A percentile compares a stretch with the other conserved stretches of the same genome.
Evolutionary conservation across 1,140 invertebrate species (phyloP).

Genomic region (Drosophila sechellia): DNA sequence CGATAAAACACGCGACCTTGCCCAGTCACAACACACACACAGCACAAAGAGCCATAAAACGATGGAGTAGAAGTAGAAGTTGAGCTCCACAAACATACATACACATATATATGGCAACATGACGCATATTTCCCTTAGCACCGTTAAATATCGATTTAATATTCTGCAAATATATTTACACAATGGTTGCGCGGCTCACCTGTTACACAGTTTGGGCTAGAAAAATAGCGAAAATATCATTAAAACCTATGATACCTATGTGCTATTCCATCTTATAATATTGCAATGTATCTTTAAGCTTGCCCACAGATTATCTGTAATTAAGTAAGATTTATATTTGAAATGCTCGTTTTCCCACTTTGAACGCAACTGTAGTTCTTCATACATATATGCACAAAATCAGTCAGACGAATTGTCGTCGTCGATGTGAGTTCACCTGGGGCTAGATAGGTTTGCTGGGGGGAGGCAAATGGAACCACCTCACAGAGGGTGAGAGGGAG

Average conservation of each 20-base stretch:
- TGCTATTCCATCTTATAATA: no score
- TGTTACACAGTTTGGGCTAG: slow-evolving; percentile 4
- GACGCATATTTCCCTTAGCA: slow-evolving; percentile 74
- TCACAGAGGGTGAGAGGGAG: no score
- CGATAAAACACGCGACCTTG: slow-evolving; percentile 74
- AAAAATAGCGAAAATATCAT: not conserved
- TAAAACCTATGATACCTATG: not conserved
- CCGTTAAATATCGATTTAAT: slow-evolving; percentile 77
- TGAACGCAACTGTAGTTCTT: slow-evolving; percentile 6
- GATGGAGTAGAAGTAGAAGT: slow-evolving; percentile 7
- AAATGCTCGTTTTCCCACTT: not conserved
- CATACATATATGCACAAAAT: slow-evolving; percentile 31
- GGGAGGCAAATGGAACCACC: not conserved
- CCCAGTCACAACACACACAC: slow-evolving; percentile 27
- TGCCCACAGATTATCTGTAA: not conserved
- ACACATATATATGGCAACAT: slow-evolving; percentile 30
- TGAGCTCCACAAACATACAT: not conserved
- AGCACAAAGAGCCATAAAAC: slow-evolving; percentile 49
- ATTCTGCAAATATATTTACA: slow-evolving; percentile 45
- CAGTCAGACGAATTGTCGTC: slow-evolving; percentile 69
- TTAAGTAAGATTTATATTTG: not conserved
- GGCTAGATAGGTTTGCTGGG: slow-evolving; percentile 25
- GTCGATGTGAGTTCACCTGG: slow-evolving; percentile 25
- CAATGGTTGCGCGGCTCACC: not conserved
- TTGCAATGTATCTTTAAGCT: no score